phyloP scores from a whole-genome alignment of 2,797 vertebrate species.

The Acomys russatus region DNA sequence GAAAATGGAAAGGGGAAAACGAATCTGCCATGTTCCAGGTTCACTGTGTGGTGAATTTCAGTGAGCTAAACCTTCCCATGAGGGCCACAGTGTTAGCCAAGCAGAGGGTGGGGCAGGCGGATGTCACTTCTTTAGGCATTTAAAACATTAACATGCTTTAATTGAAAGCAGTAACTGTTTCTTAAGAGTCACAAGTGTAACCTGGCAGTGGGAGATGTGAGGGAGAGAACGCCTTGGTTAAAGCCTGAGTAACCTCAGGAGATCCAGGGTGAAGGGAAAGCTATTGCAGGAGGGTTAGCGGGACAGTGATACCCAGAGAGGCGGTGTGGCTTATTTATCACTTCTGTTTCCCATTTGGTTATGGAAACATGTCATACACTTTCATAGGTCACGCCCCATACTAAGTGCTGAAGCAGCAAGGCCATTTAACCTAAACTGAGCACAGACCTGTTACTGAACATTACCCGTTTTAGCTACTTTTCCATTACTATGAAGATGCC shows the following conservation, averaged over 20 bases:
- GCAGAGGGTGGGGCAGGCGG: neutral
- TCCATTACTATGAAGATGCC: neutral
- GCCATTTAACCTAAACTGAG: slow-evolving; percentile 62
- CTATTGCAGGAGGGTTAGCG: slow-evolving; percentile 51
- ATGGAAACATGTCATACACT: slow-evolving; percentile 63
- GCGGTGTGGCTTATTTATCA: slow-evolving; percentile 52
- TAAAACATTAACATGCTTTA: slow-evolving; percentile 19
- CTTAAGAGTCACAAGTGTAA: neutral
- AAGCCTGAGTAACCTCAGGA: slow-evolving; percentile 44
- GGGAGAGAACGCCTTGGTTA: slow-evolving; percentile 25
- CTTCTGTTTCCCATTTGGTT: slow-evolving; percentile 62
- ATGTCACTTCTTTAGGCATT: slow-evolving; percentile 46
- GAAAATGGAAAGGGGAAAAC: neutral
- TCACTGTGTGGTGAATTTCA: slow-evolving; percentile 41
- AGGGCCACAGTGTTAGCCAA: slow-evolving; percentile 26
- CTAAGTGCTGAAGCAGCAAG: slow-evolving; percentile 39
- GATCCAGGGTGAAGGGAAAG: slow-evolving; percentile 17
- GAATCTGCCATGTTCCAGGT: neutral
- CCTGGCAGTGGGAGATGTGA: neutral
- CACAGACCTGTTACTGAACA: slow-evolving; percentile 59
- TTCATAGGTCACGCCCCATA: slow-evolving; percentile 62
- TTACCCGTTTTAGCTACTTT: neutral
- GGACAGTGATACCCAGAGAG: slow-evolving; percentile 30
- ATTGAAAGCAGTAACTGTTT: neutral
- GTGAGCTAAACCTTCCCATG: neutral